Conservation (phyloP, 2,797 vertebrate genomes). For the Eulemur albifrons region DNA sequence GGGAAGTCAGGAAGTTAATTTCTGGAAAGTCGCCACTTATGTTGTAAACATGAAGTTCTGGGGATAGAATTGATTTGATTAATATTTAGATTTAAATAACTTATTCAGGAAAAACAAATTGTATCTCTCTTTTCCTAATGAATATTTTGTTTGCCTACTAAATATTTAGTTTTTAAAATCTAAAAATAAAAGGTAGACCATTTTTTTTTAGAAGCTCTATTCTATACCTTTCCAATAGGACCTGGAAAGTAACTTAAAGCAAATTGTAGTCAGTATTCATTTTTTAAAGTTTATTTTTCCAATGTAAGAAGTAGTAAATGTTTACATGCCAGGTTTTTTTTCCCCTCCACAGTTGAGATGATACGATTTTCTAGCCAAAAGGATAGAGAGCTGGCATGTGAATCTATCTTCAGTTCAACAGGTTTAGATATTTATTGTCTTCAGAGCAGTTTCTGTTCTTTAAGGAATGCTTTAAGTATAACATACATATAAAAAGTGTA, state of each 20-base stretch:
- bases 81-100: constrained; percentile 27
- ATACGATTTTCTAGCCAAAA: not conserved
- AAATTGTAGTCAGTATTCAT: not conserved
- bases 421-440: not conserved
- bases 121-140: not conserved
- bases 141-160: not conserved
- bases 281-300: not conserved
- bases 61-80: not conserved
- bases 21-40: not conserved
- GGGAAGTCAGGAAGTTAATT: constrained; percentile 21
- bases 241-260: not conserved
- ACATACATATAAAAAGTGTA: not conserved
- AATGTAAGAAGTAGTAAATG: not conserved
- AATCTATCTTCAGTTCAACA: not conserved
- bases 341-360: not conserved
- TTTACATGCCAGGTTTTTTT: not conserved
- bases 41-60: not conserved
- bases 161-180: constrained; percentile 7
- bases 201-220: not conserved
- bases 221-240: not conserved
- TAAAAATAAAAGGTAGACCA: not conserved
- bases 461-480: not conserved
- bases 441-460: not conserved
- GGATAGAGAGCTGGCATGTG: not conserved
- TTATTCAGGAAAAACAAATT: not conserved